phyloP scores from a whole-genome alignment of 2,797 vertebrate genomes.

The Trachurus trachurus region DNA sequence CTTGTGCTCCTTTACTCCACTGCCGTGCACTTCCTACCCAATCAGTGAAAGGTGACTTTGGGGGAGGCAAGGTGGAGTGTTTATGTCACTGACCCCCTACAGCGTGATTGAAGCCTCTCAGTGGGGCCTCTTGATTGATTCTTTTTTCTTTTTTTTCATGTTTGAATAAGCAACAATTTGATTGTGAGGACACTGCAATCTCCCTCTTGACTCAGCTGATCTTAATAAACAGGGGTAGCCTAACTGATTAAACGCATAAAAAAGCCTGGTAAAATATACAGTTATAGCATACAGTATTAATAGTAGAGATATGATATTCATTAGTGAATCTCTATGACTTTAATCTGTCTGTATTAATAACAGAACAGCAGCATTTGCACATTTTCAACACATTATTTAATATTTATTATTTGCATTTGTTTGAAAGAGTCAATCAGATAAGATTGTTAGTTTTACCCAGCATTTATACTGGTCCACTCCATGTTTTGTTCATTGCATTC shows the following conservation, averaged over 20 bases:
- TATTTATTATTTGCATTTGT: constrained; percentile 54
- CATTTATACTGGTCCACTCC: constrained; percentile 24
- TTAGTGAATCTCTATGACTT: neutral
- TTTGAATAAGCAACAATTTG: constrained; percentile 34
- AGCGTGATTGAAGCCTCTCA: constrained; percentile 73
- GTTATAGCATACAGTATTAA: neutral
- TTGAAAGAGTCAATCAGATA: constrained; percentile 48
- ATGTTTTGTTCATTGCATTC: constrained; percentile 43
- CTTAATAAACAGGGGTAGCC: neutral
- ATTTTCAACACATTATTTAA: constrained; percentile 11
- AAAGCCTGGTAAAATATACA: neutral
- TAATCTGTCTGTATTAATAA: neutral
- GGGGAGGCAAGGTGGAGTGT: constrained; percentile 15
- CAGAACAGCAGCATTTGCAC: neutral
- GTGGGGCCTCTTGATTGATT: constrained; percentile 49
- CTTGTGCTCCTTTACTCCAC: constrained; percentile 18
- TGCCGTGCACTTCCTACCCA: constrained; percentile 49
- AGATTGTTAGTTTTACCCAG: constrained; percentile 44
- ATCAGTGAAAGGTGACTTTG: constrained; percentile 79
- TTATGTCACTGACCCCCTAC: constrained; percentile 67
- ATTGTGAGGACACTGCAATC: constrained; percentile 17
- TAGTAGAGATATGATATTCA: neutral
- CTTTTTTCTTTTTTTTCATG: too few relatives aligned
- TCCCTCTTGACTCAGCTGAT: constrained; percentile 14
- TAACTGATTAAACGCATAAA: neutral